Conservation (phyloP, 2,113 vertebrate species). For the Prunella himalayana region DNA sequence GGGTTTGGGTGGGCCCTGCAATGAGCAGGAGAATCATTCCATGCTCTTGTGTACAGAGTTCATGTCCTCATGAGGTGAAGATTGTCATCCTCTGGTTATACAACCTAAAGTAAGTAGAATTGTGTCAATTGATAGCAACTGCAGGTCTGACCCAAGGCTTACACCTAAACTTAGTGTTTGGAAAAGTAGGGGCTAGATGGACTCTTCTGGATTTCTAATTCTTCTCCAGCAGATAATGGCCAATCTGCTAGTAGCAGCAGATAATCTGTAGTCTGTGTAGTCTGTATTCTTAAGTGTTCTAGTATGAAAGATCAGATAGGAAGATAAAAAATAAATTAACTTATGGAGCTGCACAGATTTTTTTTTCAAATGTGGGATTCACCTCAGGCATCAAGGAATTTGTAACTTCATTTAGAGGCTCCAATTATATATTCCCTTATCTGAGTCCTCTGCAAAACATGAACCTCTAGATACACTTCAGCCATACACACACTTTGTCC, state of each 20-base stretch:
- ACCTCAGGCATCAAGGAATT: not conserved
- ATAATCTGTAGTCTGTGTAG: not conserved
- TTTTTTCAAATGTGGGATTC: not conserved
- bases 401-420: not conserved
- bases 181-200: not conserved
- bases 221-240: not conserved
- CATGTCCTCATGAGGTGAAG: not conserved
- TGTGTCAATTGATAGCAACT: not conserved
- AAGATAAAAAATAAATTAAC: not conserved
- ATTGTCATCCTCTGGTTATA: not conserved
- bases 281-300: not conserved
- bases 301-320: not conserved
- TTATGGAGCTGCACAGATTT: not conserved
- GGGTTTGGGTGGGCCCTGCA: not conserved
- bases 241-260: not conserved
- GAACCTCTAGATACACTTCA: not conserved
- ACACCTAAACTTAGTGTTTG: not conserved
- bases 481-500: accelerated
- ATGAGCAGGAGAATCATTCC: not conserved
- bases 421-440: not conserved
- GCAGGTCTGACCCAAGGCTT: not conserved
- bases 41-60: not conserved
- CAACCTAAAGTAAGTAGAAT: not conserved
- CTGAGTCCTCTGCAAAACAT: not conserved
- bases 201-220: not conserved